These are phyloP conservation scores for Actinostola sp. DNA, from an alignment of 92 coral and sea anemone species.

Conservation along the genomic window DNA sequence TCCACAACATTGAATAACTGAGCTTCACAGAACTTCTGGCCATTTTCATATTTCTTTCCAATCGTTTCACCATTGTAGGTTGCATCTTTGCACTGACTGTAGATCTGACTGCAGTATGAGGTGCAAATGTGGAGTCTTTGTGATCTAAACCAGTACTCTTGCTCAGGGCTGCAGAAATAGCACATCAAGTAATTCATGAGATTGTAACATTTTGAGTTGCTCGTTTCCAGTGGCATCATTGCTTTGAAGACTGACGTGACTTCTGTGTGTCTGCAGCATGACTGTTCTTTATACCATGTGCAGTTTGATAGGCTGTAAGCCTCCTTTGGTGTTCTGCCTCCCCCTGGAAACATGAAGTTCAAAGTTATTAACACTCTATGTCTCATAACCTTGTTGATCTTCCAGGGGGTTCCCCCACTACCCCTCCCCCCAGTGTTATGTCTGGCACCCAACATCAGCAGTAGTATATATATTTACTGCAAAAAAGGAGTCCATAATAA, in stretches of 20 bases:
- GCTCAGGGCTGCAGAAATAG: constrained; percentile 94
- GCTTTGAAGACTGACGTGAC: constrained; percentile 84
- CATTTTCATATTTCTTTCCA: constrained; percentile 65
- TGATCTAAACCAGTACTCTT: constrained; percentile 67
- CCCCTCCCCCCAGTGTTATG: no score
- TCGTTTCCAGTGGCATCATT: constrained; percentile 73
- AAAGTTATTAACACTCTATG: no score
- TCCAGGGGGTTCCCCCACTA: no score
- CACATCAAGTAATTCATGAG: constrained; percentile 94
- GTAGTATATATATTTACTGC: no score
- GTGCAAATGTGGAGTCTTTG: constrained; percentile 67
- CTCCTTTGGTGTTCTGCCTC: constrained; percentile 80
- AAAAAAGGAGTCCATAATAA: no score
- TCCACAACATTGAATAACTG: constrained; percentile 71
- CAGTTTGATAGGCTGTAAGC: constrained; percentile 96
- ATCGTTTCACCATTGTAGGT: constrained; percentile 55
- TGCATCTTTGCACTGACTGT: constrained; percentile 79
- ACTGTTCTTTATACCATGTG: constrained; percentile 89
- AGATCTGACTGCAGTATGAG: constrained; percentile 70
- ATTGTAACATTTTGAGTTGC: constrained; percentile 72
- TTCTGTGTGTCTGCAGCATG: constrained; percentile 95
- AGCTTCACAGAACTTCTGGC: constrained; percentile 78
- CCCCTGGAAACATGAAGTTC: no score
- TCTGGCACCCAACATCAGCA: no score
- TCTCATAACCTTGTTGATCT: no score